Evolutionary conservation across 1,140 invertebrate genomes (phyloP).

Genomic region (Philaenus spumarius): DNA sequence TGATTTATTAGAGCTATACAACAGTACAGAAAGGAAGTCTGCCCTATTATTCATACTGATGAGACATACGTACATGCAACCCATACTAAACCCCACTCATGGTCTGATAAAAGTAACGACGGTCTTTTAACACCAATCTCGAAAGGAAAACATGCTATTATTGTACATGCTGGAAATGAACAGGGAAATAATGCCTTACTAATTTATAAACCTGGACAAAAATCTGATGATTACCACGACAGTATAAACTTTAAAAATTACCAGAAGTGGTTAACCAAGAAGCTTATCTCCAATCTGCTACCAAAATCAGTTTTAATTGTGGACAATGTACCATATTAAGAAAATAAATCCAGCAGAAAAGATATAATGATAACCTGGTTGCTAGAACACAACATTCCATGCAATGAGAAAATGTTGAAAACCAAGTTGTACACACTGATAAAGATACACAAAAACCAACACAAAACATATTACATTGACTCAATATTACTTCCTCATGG

Average conservation of each 20-base stretch:
- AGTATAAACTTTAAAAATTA: conserved; percentile 2
- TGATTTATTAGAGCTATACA: conserved; percentile 3
- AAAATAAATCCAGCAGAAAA: conserved; percentile 28
- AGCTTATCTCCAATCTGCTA: conserved; percentile 33
- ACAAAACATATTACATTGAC: too few relatives aligned
- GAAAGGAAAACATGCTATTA: conserved; percentile 4
- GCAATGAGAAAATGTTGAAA: too few relatives aligned
- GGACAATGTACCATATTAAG: conserved; percentile 38
- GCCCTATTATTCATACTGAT: conserved; percentile 6
- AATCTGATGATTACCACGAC: background rate
- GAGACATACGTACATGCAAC: conserved; percentile 12
- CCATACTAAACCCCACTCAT: background rate
- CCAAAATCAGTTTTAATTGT: conserved; percentile 33
- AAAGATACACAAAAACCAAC: too few relatives aligned
- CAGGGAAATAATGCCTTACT: background rate
- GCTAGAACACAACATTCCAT: too few relatives aligned
- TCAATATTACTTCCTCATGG: background rate
- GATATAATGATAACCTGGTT: conserved; percentile 30
- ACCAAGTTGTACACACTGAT: too few relatives aligned
- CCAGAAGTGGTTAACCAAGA: background rate
- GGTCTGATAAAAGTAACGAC: conserved; percentile 1
- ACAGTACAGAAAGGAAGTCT: conserved; percentile 6
- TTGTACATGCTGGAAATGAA: conserved; percentile 5
- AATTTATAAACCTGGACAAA: background rate
- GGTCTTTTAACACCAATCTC: conserved; percentile 2